phyloP scores from a whole-genome alignment of 2,797 vertebrate genomes.

The Labeo calbasu region DNA sequence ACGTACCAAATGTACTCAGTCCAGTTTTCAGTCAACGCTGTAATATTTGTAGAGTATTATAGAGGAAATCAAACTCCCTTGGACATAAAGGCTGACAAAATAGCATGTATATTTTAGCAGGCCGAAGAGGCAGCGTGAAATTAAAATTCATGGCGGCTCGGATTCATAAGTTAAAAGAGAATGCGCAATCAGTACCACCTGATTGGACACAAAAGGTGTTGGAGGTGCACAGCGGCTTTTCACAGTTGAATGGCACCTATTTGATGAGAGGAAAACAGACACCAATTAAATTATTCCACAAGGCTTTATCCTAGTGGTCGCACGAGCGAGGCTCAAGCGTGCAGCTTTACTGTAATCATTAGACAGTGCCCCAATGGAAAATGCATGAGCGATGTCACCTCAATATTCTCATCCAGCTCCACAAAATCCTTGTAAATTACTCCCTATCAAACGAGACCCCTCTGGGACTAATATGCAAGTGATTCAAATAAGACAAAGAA shows the following conservation, averaged over 20 bases:
- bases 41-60: constrained; percentile 23
- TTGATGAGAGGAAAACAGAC: constrained; percentile 73
- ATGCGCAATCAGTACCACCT: constrained; percentile 61
- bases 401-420: constrained; percentile 59
- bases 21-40: constrained; percentile 3
- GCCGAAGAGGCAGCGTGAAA: constrained; percentile 61
- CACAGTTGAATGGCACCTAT: constrained; percentile 69
- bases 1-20: neutral
- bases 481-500: constrained; percentile 34
- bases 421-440: constrained; percentile 61
- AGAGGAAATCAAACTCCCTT: constrained; percentile 55
- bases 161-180: constrained; percentile 70
- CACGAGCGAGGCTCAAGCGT: constrained; percentile 61
- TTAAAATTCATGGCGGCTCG: constrained; percentile 65
- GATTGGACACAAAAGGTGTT: constrained; percentile 67
- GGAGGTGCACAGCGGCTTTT: constrained; percentile 62
- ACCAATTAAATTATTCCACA: constrained; percentile 80
- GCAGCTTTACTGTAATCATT: constrained; percentile 61
- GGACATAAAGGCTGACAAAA: constrained; percentile 67
- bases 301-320: constrained; percentile 75
- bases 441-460: constrained; percentile 45
- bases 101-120: constrained; percentile 71
- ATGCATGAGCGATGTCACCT: constrained; percentile 60
- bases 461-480: constrained; percentile 31
- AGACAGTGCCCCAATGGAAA: constrained; percentile 58